Percentiles rank a stretch among this genome's conserved stretches.
Evolutionary conservation across 2,888 invertebrate genomes (phyloP).

Genomic region (Cetonia aurata): DNA sequence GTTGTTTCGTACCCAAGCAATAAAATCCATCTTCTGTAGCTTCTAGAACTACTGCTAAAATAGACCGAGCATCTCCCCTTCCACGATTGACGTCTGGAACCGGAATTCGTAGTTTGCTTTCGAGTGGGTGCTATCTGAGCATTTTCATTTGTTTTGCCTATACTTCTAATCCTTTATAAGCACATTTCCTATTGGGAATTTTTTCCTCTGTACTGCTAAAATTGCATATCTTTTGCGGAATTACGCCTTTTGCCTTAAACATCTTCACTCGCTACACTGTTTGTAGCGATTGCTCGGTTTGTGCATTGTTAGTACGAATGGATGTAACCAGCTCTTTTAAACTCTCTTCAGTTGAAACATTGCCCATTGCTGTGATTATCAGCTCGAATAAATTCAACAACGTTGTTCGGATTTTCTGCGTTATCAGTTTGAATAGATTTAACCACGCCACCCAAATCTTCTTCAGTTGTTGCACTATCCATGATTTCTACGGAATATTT

Average conservation of each 20-base stretch:
- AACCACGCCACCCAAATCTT: constrained; percentile 24
- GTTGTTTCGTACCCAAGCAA: constrained; percentile 47
- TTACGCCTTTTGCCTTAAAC: background rate
- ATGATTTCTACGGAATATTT: constrained; percentile 26
- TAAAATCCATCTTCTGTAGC: constrained; percentile 49
- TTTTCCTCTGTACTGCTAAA: background rate
- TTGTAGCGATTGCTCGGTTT: background rate
- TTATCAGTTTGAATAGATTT: constrained; percentile 1
- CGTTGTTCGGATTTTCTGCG: background rate
- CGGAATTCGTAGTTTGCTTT: constrained; percentile 44
- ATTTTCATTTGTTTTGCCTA: constrained; percentile 49
- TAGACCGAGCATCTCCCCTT: constrained; percentile 47
- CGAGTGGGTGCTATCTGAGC: constrained; percentile 48
- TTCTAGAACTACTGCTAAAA: constrained; percentile 50
- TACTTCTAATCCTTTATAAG: constrained; percentile 28
- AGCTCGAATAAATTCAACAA: background rate
- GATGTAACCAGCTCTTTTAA: constrained; percentile 8
- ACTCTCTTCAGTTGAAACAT: background rate
- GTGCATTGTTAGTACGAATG: background rate
- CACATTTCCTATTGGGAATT: constrained; percentile 5
- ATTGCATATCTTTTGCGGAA: background rate
- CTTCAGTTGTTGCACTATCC: constrained; percentile 23
- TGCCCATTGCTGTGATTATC: background rate
- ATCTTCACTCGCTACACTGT: background rate
- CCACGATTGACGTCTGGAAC: constrained; percentile 49